phyloP scores from a whole-genome alignment of 1,140 invertebrate genomes.

The Cecropterus lyciades region DNA sequence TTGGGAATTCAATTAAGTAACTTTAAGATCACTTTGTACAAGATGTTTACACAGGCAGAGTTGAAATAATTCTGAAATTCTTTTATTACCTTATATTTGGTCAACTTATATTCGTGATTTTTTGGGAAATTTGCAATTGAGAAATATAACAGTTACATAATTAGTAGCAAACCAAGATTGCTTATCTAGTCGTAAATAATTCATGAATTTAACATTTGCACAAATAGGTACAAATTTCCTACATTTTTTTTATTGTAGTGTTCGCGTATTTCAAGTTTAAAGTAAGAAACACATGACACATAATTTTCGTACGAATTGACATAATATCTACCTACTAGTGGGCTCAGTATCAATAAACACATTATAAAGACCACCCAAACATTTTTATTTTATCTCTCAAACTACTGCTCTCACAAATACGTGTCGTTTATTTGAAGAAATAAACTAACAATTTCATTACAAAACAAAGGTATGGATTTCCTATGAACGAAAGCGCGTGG shows the following conservation, averaged over 20 bases:
- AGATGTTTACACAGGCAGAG: background rate
- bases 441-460: slow-evolving; percentile 80
- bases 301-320: background rate
- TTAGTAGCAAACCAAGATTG: too few species aligned
- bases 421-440: slow-evolving; percentile 75
- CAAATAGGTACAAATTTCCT: too few species aligned
- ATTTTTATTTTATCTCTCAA: slow-evolving; percentile 52
- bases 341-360: slow-evolving; percentile 52
- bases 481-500: slow-evolving; percentile 80
- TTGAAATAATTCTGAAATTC: background rate
- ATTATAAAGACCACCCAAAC: slow-evolving; percentile 68
- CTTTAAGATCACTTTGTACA: slow-evolving; percentile 29
- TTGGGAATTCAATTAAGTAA: slow-evolving; percentile 45
- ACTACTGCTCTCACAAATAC: slow-evolving; percentile 60
- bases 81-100: too few species aligned
- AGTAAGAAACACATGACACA: too few species aligned
- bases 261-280: too few species aligned
- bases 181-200: too few species aligned
- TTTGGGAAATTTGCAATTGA: too few species aligned
- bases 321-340: background rate
- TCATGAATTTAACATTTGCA: too few species aligned
- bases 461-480: slow-evolving; percentile 79
- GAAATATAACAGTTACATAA: too few species aligned
- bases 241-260: too few species aligned
- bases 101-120: too few species aligned